These are phyloP conservation scores for Hydrochoerus hydrochaeris DNA, from an alignment of 2,113 vertebrate genomes.

Conservation along the genomic window DNA sequence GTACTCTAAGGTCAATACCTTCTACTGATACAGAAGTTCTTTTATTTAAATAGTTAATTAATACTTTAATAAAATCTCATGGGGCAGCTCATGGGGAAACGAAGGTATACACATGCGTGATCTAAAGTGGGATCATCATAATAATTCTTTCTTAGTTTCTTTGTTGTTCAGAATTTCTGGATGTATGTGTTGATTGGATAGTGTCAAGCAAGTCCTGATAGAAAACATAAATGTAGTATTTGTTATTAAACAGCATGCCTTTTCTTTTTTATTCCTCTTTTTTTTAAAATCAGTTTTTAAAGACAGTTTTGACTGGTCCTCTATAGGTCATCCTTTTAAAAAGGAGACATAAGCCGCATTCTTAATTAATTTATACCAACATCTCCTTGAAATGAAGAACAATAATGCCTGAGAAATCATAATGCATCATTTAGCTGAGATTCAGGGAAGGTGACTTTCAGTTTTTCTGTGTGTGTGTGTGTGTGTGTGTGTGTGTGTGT, in stretches of 20 bases:
- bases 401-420: not conserved
- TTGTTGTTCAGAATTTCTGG: not conserved
- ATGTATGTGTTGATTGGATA: not conserved
- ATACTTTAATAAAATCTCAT: slow-evolving; percentile 31
- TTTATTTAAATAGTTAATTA: slow-evolving; percentile 60
- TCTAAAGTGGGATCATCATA: slow-evolving; percentile 44
- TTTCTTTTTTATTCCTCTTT: not conserved
- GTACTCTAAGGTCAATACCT: slow-evolving; percentile 5
- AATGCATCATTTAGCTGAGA: not conserved
- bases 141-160: not conserved
- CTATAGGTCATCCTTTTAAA: not conserved
- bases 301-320: not conserved
- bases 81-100: slow-evolving; percentile 56
- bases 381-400: not conserved
- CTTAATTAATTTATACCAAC: not conserved
- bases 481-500: not conserved
- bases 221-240: not conserved
- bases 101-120: not conserved
- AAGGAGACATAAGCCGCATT: not conserved
- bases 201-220: not conserved
- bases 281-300: not conserved
- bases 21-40: slow-evolving; percentile 54
- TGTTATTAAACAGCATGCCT: not conserved
- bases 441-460: not conserved
- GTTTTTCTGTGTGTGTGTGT: not conserved